phyloP scores from a whole-genome alignment of 2,888 invertebrate species.

The Theretra japonica region DNA sequence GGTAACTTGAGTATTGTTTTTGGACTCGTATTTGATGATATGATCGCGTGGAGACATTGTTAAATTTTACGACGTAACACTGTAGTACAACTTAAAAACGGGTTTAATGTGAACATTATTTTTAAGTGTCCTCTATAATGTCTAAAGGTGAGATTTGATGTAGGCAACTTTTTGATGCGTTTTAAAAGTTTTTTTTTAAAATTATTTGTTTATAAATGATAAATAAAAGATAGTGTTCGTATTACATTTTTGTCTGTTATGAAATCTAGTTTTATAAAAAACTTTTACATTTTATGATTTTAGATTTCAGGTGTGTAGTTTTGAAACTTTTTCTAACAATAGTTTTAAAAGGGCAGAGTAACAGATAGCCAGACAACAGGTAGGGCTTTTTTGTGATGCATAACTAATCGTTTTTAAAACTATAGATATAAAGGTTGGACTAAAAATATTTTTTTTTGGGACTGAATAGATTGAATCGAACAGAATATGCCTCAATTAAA shows the following conservation, averaged over 20 bases:
- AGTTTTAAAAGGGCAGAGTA: too few relatives aligned
- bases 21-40: background rate
- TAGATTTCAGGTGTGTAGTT: too few relatives aligned
- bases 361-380: too few relatives aligned
- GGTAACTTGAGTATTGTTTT: background rate
- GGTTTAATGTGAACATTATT: background rate
- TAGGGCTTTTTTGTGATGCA: too few relatives aligned
- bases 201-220: background rate
- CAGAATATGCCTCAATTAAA: too few relatives aligned
- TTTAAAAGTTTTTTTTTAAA: background rate
- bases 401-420: too few relatives aligned
- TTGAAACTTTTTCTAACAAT: too few relatives aligned
- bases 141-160: background rate
- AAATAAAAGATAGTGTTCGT: background rate
- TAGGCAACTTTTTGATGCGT: background rate
- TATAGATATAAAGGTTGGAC: too few relatives aligned
- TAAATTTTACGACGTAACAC: slow-evolving; percentile 5
- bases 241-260: background rate
- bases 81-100: background rate
- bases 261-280: too few relatives aligned
- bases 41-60: slow-evolving; percentile 5
- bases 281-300: too few relatives aligned
- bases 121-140: background rate
- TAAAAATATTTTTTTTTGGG: too few relatives aligned
- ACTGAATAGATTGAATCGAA: too few relatives aligned